phyloP scores from a whole-genome alignment of 1,140 invertebrate species.

The Heterodera carotae region DNA sequence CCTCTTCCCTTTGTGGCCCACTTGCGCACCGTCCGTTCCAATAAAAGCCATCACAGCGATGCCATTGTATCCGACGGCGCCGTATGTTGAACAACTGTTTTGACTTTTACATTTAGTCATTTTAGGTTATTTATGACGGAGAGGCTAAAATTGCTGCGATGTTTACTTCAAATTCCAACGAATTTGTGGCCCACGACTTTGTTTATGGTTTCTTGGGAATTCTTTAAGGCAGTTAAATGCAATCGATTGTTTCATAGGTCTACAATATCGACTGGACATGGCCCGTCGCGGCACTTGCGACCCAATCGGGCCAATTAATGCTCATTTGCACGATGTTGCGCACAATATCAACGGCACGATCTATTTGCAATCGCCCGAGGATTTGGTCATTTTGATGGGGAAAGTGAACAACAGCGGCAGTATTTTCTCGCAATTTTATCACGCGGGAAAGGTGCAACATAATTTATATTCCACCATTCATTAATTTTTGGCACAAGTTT shows the following conservation, averaged over 20 bases:
- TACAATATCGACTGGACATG: neutral
- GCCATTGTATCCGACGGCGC: neutral
- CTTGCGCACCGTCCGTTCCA: neutral
- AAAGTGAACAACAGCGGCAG: neutral
- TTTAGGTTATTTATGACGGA: constrained; percentile 4
- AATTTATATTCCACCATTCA: neutral
- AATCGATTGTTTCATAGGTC: neutral
- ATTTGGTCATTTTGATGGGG: neutral
- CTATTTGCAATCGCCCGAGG: neutral
- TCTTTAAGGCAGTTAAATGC: neutral
- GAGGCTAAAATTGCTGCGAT: neutral
- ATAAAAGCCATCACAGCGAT: neutral
- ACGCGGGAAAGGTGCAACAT: neutral
- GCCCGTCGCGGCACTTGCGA: neutral
- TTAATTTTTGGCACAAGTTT: neutral
- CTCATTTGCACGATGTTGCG: neutral
- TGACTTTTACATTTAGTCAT: neutral
- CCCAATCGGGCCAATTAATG: neutral
- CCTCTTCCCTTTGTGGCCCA: neutral
- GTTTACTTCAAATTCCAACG: neutral
- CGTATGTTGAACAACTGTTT: neutral
- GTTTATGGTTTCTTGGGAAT: neutral
- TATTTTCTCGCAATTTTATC: neutral
- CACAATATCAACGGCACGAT: neutral
- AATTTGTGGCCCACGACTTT: neutral